Evolutionary conservation across 2,113 vertebrate genomes (phyloP), one percentile per base, ranked within the genome.

Genomic region (Channa maculata): DNA sequence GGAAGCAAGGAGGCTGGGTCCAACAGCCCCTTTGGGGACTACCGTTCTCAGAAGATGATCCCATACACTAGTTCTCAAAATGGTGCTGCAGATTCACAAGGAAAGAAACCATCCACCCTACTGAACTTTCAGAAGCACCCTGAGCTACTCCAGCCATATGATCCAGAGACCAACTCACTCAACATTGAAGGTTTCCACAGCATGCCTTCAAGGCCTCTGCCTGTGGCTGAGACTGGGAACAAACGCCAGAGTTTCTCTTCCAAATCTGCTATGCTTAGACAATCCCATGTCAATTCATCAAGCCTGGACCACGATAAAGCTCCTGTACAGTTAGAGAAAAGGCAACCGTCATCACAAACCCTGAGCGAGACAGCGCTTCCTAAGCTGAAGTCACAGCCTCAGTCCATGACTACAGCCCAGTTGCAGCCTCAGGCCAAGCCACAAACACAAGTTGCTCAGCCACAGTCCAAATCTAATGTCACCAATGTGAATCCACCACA

Each of bases 51-150:
- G 79, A 94, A 94, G 77, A 92, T 90, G 68, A 66, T 73, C 68
- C 73, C 77, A 11, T 46, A 89, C 37, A 63, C 81, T 5, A 92
- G 89, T 51, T 81, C 93, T 71, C 94, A 94, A 81, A 94, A 93
- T 37, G 90, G 86, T 0, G 13, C 77, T 12, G 60, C 86, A 5
- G 94, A 94, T 54, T 76, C 88, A 36, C 52, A 92, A 6, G 86
- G 45, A 65, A 71, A 83, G 36, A 96, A 93, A 82, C 52, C 95
- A 0, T 82, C 94, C 15, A 88, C 76, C 3, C 71, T 97, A 71
- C 91, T 97, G 68, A 99, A 98, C 89, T 98, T 96, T 81, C 96
- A 99, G 86, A 96, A 85, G 72, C 95, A 98, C 69, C 97, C 98
- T 11, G 97, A 98, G 90, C 90, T 98, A 66, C 84, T 98, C 63